Evolutionary conservation across 2,113 vertebrate genomes (phyloP).

Genomic region (Halcyon malimbica): DNA sequence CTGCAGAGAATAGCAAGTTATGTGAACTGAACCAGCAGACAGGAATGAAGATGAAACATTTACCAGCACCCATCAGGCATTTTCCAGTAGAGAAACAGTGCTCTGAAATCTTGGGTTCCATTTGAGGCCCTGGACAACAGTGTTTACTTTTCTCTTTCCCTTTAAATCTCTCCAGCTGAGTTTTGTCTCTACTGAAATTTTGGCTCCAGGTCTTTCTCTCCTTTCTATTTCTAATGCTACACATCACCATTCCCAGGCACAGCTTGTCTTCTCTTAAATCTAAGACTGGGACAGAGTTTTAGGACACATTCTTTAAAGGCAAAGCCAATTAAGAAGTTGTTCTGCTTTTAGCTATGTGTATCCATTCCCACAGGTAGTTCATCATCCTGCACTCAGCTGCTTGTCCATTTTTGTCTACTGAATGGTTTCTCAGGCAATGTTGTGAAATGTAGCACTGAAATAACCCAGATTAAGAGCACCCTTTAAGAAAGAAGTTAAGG

Average conservation of each 20-base stretch:
- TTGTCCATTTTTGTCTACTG: not conserved
- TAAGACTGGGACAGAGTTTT: not conserved
- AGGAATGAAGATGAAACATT: not conserved
- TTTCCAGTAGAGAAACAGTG: not conserved
- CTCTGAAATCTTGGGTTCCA: not conserved
- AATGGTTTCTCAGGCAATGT: not conserved
- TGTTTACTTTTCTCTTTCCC: not conserved
- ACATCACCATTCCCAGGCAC: not conserved
- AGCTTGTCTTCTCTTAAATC: not conserved
- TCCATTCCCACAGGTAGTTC: not conserved
- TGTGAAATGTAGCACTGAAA: not conserved
- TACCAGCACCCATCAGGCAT: not conserved
- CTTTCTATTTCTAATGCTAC: not conserved
- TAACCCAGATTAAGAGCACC: not conserved
- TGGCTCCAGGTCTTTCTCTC: not conserved
- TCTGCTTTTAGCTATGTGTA: not conserved
- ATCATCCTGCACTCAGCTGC: not conserved
- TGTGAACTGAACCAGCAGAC: not conserved
- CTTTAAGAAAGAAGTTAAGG: not conserved
- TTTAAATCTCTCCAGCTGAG: not conserved
- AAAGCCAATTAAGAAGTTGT: not conserved
- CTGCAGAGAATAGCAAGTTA: not conserved
- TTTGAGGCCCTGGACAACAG: not conserved
- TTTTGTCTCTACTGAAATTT: not conserved
- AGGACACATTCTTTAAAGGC: not conserved